Conservation (phyloP, 2,113 vertebrate species). For the Hypanus sabinus region DNA sequence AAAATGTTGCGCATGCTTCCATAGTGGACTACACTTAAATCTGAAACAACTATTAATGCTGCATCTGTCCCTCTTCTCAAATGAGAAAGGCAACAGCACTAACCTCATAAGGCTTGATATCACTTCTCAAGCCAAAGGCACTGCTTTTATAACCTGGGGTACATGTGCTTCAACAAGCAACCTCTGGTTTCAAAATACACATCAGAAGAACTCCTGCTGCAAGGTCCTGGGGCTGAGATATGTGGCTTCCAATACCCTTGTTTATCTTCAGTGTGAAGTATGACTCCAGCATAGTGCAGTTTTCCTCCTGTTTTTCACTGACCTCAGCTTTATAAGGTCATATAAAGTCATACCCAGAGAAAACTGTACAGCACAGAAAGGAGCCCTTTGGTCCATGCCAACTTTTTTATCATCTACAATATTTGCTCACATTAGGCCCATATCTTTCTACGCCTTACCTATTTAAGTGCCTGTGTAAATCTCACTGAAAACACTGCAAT, state of each 20-base stretch:
- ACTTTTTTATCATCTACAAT: too few species aligned
- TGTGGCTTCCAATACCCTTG: background rate
- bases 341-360: too few species aligned
- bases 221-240: too few species aligned
- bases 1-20: background rate
- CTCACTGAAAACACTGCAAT: too few species aligned
- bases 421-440: too few species aligned
- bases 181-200: background rate
- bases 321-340: background rate
- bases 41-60: background rate
- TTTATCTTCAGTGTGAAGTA: background rate
- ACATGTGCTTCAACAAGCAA: background rate
- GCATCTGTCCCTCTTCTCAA: background rate
- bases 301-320: background rate
- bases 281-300: background rate
- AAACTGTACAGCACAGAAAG: too few species aligned
- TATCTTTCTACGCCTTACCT: too few species aligned
- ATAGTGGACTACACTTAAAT: background rate
- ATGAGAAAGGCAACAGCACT: too few species aligned
- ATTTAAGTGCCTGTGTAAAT: too few species aligned
- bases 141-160: background rate
- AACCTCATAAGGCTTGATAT: too few species aligned
- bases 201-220: background rate
- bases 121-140: too few species aligned
- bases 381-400: too few species aligned